phyloP scores from a whole-genome alignment of 2,888 invertebrate species.

The Ennomos fuscantarius region DNA sequence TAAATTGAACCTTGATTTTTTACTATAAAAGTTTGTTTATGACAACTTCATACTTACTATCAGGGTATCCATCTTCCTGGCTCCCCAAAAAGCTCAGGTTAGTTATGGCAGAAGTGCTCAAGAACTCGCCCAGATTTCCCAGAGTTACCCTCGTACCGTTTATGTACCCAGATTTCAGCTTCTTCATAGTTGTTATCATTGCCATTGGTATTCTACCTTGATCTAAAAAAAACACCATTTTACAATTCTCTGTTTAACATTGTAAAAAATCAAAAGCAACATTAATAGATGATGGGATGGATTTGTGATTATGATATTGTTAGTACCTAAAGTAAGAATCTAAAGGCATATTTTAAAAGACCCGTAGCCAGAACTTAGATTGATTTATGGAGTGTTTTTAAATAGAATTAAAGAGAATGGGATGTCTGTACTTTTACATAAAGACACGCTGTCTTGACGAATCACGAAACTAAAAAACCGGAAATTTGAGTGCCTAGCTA shows the following conservation, averaged over 20 bases:
- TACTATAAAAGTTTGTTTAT: constrained; percentile 1
- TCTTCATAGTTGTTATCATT: constrained; percentile 99
- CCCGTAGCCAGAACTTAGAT: constrained; percentile 1
- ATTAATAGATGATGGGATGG: constrained; percentile 18
- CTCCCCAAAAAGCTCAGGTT: constrained; percentile 98
- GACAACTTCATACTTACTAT: constrained; percentile 83
- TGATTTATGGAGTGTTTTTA: background rate
- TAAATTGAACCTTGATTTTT: no score
- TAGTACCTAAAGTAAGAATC: constrained; percentile 10
- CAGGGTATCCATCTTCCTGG: constrained; percentile 96
- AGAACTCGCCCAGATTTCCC: constrained; percentile 97
- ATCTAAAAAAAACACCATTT: constrained; percentile 85
- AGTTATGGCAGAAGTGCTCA: constrained; percentile 98
- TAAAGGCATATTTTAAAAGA: constrained; percentile 4
- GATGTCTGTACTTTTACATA: no score
- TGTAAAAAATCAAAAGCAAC: constrained; percentile 15
- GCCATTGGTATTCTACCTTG: constrained; percentile 96
- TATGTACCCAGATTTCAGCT: constrained; percentile 98
- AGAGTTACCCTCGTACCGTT: constrained; percentile 99
- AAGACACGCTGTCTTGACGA: no score
- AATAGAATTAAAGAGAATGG: no score
- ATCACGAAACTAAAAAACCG: no score
- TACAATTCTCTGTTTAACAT: background rate
- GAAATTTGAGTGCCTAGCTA: no score
- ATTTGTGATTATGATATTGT: constrained; percentile 13